Conservation (phyloP, 2,113 vertebrate genomes). For the Sinocyclocheilus maitianheensis region DNA sequence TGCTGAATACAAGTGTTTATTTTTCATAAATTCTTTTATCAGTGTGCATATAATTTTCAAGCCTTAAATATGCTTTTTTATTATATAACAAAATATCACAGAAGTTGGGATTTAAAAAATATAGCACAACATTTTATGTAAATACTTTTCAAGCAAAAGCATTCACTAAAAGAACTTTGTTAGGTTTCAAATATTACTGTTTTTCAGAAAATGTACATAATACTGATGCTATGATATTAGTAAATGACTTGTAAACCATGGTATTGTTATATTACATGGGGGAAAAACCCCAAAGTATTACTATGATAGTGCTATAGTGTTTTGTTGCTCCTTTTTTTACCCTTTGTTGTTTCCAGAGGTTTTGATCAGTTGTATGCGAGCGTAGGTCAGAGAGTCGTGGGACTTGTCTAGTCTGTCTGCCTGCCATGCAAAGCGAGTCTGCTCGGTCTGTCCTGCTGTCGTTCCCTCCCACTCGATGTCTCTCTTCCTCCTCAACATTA, state of each 20-base stretch:
- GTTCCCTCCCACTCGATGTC: conserved; percentile 28
- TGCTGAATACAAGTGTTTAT: neutral
- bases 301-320: neutral
- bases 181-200: neutral
- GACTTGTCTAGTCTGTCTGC: neutral
- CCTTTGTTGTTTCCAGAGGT: neutral
- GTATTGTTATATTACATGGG: neutral
- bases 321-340: neutral
- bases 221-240: neutral
- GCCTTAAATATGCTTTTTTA: neutral
- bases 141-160: neutral
- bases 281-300: no score
- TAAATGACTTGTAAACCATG: neutral
- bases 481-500: conserved; percentile 68
- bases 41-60: neutral
- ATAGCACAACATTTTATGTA: neutral
- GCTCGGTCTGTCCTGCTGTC: neutral
- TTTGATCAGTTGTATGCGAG: conserved; percentile 2
- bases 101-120: neutral
- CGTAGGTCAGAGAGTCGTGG: neutral
- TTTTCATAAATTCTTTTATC: neutral
- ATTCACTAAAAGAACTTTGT: neutral
- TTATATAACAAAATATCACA: neutral
- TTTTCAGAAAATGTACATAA: neutral
- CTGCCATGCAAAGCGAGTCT: conserved; percentile 15